Base-by-base conservation (phyloP, 2,797 vertebrate genomes). In the Pogoniulus pusillus region DNA sequence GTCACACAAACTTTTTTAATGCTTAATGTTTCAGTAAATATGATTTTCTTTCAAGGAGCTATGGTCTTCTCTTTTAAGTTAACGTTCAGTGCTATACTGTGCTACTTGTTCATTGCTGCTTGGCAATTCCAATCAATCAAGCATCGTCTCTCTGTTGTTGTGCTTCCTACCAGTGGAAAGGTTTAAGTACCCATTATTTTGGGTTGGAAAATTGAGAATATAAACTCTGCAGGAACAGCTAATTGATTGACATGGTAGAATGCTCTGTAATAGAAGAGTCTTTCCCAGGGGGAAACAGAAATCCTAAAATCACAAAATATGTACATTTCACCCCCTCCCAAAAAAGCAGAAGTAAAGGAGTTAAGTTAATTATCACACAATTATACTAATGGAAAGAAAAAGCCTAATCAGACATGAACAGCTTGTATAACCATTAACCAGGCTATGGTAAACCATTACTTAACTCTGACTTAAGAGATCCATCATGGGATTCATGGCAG, bases 371-470 rank as follows among this genome's bases (percentile, higher is more conserved):
- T 96, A 96, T 96, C 92, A 91, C 92, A 96, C 7, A 24, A 94
- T 96, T 96, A 94, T 45, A 95, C 79, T 94, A 96, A 96, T 66
- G 74, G 87, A 94, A 95, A 97, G 93, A 87, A 96, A 96, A 96
- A 96, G 78, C 45, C 93, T 96, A 95, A 96, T 97, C 96, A 96
- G 93, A 97, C 32, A 49, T 82, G 93, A 96, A 95, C 91, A 95
- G 93, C 90, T 96, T 94, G 91, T 95, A 93, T 96, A 97, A 97
- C 91, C 94, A 97, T 97, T 98, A 97, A 97, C 96, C 78, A 95
- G 92, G 49, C 90, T 91, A 64, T 96, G 72, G 96, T 96, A 90
- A 97, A 96, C 97, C 93, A 96, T 97, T 97, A 95, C 92, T 96
- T 96, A 95, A 87, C 86, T 96, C 93, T 97, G 95, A 95, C 94